phyloP scores from a whole-genome alignment of 1,140 invertebrate species.

The Vanessa tameamea region DNA sequence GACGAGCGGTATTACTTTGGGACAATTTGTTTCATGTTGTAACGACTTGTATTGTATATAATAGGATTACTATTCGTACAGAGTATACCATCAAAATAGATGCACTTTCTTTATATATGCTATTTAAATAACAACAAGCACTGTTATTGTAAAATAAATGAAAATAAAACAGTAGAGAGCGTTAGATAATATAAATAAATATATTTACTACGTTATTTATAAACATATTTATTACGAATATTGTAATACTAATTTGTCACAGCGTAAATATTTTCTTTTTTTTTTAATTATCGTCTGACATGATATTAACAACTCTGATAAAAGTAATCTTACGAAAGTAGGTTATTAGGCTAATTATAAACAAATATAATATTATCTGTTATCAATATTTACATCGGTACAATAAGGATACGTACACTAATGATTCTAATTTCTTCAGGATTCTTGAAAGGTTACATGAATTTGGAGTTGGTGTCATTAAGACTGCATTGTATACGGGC shows the following conservation, averaged over 20 bases:
- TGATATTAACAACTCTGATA: conserved; percentile 10
- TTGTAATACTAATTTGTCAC: too few relatives aligned
- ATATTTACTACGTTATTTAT: too few relatives aligned
- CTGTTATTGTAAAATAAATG: not conserved
- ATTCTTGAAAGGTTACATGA: not conserved
- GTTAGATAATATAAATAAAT: too few relatives aligned
- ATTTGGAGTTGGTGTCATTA: not conserved
- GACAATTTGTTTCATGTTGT: conserved; percentile 7
- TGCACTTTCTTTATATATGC: not conserved
- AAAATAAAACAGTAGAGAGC: too few relatives aligned
- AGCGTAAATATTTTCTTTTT: not conserved
- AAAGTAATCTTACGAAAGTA: conserved; percentile 4
- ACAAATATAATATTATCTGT: not conserved
- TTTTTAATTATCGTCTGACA: not conserved
- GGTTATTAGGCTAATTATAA: conserved; percentile 21
- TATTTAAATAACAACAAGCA: not conserved
- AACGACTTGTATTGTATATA: not conserved
- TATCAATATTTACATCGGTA: conserved; percentile 5
- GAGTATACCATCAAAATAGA: not conserved
- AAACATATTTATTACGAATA: too few relatives aligned
- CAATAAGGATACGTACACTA: not conserved
- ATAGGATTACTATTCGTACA: not conserved
- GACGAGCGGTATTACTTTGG: conserved; percentile 21
- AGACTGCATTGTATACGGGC: conserved; percentile 2
- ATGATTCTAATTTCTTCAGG: not conserved